Conservation (phyloP, 2,113 vertebrate genomes). For the Nyctibius bracteatus region DNA sequence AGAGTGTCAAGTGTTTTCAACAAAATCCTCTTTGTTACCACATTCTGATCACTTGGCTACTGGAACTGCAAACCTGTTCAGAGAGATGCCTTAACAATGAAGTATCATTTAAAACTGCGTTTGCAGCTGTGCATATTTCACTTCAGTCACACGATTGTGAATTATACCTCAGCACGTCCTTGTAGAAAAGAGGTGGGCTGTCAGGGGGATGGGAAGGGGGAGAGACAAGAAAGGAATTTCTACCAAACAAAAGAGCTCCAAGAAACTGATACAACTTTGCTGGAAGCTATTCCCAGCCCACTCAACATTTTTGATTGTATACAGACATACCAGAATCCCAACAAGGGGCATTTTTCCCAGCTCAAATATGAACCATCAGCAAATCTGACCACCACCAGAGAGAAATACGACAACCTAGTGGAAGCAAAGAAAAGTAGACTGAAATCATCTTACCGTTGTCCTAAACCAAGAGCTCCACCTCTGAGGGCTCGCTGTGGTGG, state of each 20-base stretch:
- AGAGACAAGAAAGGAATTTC: constrained; percentile 33
- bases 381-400: constrained; percentile 71
- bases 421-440: neutral
- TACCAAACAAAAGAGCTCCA: constrained; percentile 39
- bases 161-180: constrained; percentile 30
- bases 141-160: neutral
- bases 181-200: constrained; percentile 41
- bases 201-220: neutral
- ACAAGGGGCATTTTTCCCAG: constrained; percentile 59
- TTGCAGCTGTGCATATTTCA: constrained; percentile 37
- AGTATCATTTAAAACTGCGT: neutral
- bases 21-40: neutral
- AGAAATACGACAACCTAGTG: constrained; percentile 69
- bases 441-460: neutral
- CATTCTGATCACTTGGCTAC: neutral
- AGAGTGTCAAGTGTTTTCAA: neutral
- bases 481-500: rapidly evolving
- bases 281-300: constrained; percentile 53
- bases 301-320: constrained; percentile 54
- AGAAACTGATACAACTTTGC: constrained; percentile 35
- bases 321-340: constrained; percentile 55
- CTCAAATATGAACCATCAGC: constrained; percentile 77
- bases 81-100: neutral
- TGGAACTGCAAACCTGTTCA: neutral
- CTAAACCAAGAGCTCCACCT: neutral